Percentiles rank a stretch among this genome's conserved stretches.
Evolutionary conservation across 1,140 invertebrate species (phyloP).

Genomic region (Ceratoteleas bidentatus): DNA sequence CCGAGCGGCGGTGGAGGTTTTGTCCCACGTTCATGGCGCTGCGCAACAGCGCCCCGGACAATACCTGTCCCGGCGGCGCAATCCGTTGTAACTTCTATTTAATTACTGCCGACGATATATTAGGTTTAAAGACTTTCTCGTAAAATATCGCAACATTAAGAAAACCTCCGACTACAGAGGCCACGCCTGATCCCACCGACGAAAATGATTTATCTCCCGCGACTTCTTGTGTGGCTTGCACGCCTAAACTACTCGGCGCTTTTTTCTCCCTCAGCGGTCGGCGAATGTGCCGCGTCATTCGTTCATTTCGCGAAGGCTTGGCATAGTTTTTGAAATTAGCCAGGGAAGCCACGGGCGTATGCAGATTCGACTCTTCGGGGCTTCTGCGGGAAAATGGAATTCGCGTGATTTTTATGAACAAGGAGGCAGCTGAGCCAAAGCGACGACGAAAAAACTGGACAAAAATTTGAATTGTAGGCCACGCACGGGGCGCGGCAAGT

Average conservation of each 20-base stretch:
- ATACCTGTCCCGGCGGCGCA: constrained; percentile 29
- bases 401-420: too few species aligned
- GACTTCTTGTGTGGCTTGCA: constrained; percentile 65
- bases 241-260: constrained; percentile 12
- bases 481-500: too few species aligned
- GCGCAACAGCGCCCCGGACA: constrained; percentile 26
- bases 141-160: constrained; percentile 80
- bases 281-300: constrained; percentile 40
- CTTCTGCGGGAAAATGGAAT: neutral
- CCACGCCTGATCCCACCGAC: constrained; percentile 40
- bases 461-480: too few species aligned
- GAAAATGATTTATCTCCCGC: constrained; percentile 77
- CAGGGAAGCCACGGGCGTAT: constrained; percentile 9
- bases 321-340: constrained; percentile 36
- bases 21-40: constrained; percentile 22
- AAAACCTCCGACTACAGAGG: constrained; percentile 70
- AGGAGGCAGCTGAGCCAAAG: too few species aligned
- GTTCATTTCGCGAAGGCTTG: constrained; percentile 11
- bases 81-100: constrained; percentile 75
- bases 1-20: constrained; percentile 37
- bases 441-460: too few species aligned
- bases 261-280: constrained; percentile 13
- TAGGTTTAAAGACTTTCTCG: constrained; percentile 79
- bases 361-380: constrained; percentile 2
- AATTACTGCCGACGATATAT: constrained; percentile 80